Conservation (phyloP, 1,140 invertebrate genomes). For the Papilio machaon region DNA sequence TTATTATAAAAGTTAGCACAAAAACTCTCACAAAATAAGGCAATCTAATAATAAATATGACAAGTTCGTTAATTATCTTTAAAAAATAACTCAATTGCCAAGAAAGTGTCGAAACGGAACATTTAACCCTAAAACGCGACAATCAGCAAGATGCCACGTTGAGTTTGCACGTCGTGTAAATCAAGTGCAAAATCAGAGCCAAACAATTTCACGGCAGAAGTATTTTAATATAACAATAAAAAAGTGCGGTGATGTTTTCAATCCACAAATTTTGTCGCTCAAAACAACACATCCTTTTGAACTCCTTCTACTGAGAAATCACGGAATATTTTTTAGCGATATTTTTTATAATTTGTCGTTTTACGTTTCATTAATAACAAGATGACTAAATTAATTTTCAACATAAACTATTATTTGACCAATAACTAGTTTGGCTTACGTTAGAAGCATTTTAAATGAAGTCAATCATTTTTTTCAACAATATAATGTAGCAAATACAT, state of each 20-base stretch:
- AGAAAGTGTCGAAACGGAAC: slow-evolving; percentile 40
- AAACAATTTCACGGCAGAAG: slow-evolving; percentile 61
- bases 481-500: no score
- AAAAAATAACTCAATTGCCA: slow-evolving; percentile 28
- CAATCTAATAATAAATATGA: slow-evolving; percentile 8
- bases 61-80: slow-evolving; percentile 12
- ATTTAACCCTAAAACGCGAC: slow-evolving; percentile 53
- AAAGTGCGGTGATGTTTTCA: slow-evolving; percentile 57
- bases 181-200: slow-evolving; percentile 58
- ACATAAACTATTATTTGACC: no score
- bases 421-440: no score
- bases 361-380: slow-evolving; percentile 15
- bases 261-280: slow-evolving; percentile 65
- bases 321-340: slow-evolving; percentile 42
- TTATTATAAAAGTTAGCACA: not conserved
- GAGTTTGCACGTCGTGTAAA: slow-evolving; percentile 53
- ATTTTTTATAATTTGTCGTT: slow-evolving; percentile 48
- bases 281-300: slow-evolving; percentile 68
- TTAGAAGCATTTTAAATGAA: not conserved
- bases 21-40: not conserved
- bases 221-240: slow-evolving; percentile 78
- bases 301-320: slow-evolving; percentile 55
- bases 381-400: no score
- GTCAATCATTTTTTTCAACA: no score
- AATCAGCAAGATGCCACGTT: slow-evolving; percentile 53